A percentile compares a stretch with the other conserved stretches of the same genome.
Conservation (phyloP, 2,888 invertebrate species). For the Hyalella azteca region DNA sequence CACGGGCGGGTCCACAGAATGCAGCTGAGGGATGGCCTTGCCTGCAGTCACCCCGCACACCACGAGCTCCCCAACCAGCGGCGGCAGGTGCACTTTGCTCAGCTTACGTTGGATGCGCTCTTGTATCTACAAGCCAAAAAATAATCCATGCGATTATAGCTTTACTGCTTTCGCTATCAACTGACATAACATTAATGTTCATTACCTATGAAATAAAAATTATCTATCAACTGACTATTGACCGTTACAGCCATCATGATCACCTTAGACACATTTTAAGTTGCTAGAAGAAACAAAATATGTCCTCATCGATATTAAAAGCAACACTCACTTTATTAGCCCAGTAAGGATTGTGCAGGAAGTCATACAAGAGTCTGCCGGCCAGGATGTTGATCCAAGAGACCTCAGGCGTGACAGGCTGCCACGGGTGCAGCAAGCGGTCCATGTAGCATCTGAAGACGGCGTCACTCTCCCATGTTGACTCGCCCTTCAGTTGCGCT, state of each 20-base stretch:
- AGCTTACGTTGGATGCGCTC: constrained; percentile 55
- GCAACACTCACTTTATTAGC: constrained; percentile 73
- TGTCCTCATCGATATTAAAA: no score
- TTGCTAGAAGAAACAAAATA: no score
- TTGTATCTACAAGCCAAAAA: constrained; percentile 52
- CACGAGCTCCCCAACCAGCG: constrained; percentile 83
- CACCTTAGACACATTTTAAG: no score
- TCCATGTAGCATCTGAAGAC: constrained; percentile 41
- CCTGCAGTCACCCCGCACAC: constrained; percentile 79
- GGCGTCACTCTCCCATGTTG: background rate
- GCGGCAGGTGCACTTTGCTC: constrained; percentile 70
- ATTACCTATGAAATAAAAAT: no score
- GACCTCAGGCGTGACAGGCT: constrained; percentile 64
- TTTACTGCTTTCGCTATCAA: no score
- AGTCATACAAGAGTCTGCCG: constrained; percentile 81
- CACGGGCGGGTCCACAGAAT: constrained; percentile 71
- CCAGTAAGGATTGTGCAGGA: constrained; percentile 76
- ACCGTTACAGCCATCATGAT: no score
- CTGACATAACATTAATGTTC: no score
- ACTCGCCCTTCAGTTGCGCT: constrained; percentile 35
- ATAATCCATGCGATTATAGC: no score
- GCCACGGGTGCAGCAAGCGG: constrained; percentile 50
- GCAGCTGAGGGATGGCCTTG: constrained; percentile 72
- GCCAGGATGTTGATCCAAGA: constrained; percentile 80
- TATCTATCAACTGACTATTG: no score